phyloP scores from a whole-genome alignment of 1,140 invertebrate species.

The Brachystomella parvula region DNA sequence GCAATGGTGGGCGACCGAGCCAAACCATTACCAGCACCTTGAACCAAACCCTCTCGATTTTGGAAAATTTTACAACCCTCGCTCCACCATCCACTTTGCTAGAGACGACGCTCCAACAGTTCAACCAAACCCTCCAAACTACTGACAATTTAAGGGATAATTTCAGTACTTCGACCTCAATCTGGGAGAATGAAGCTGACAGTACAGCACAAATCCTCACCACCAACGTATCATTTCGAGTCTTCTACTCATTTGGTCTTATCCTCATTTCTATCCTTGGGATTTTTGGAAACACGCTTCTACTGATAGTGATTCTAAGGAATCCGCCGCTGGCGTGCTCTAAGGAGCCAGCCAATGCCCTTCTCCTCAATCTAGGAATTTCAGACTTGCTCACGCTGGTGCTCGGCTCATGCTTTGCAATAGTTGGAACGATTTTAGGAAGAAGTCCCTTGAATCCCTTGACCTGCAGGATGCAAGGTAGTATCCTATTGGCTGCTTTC shows the following conservation, averaged over 20 bases:
- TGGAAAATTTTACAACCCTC: not conserved
- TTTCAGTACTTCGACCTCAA: no score
- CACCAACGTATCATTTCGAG: not conserved
- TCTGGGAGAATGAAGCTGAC: no score
- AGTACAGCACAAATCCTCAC: no score
- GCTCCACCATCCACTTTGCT: not conserved
- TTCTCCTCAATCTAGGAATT: not conserved
- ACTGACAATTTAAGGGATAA: not conserved
- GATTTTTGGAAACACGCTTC: not conserved
- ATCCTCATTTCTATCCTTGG: conserved; percentile 11
- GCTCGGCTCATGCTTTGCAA: conserved; percentile 7
- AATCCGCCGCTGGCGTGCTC: not conserved
- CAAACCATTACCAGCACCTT: not conserved
- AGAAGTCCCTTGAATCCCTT: not conserved
- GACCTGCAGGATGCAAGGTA: conserved; percentile 7
- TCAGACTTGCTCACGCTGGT: not conserved
- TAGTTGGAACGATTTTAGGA: not conserved
- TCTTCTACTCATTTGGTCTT: conserved; percentile 4
- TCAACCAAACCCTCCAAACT: not conserved
- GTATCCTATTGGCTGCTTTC: not conserved
- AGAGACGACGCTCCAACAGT: not conserved
- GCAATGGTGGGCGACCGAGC: not conserved
- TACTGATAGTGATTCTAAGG: conserved; percentile 4
- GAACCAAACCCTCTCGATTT: not conserved
- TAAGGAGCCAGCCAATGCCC: not conserved